These are phyloP conservation scores for Callyntrura guangdongensis DNA, from an alignment of 2,888 invertebrate genomes.

Conservation along the genomic window DNA sequence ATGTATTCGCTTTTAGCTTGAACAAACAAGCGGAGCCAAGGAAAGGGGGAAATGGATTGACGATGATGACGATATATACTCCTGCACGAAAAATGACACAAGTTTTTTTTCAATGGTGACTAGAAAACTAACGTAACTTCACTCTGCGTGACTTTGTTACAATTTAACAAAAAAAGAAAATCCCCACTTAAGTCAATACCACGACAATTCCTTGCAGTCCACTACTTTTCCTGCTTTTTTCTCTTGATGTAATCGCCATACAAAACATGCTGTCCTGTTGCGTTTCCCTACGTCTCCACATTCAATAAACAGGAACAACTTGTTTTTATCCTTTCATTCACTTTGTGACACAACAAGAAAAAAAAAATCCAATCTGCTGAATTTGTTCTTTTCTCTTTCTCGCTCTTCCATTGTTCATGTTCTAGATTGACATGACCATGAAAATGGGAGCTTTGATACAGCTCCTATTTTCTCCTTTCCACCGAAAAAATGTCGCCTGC, in stretches of 20 bases:
- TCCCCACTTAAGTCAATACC: slow-evolving; percentile 9
- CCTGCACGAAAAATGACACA: not conserved
- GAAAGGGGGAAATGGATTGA: not conserved
- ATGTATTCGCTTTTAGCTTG: slow-evolving; percentile 29
- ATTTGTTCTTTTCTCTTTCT: not conserved
- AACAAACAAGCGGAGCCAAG: slow-evolving; percentile 1
- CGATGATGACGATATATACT: not conserved
- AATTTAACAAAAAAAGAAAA: slow-evolving; percentile 22
- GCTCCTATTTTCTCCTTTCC: not conserved
- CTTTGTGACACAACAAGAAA: not conserved
- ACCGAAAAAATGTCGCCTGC: slow-evolving; percentile 5
- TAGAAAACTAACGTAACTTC: not conserved
- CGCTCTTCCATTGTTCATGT: not conserved
- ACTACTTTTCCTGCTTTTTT: slow-evolving; percentile 1
- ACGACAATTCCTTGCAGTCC: not conserved
- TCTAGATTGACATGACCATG: not conserved
- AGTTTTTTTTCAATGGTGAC: too few relatives aligned
- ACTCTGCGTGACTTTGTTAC: slow-evolving; percentile 9
- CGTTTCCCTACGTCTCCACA: not conserved
- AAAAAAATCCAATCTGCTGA: slow-evolving; percentile 14
- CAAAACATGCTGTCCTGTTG: not conserved
- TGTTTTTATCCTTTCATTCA: not conserved
- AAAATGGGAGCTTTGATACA: not conserved
- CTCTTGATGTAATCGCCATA: too few relatives aligned
- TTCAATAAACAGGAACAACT: slow-evolving; percentile 10